A percentile compares a stretch with the other conserved stretches of the same genome.
Conservation (phyloP, 2,888 invertebrate species). For the Synergus gifuensis region DNA sequence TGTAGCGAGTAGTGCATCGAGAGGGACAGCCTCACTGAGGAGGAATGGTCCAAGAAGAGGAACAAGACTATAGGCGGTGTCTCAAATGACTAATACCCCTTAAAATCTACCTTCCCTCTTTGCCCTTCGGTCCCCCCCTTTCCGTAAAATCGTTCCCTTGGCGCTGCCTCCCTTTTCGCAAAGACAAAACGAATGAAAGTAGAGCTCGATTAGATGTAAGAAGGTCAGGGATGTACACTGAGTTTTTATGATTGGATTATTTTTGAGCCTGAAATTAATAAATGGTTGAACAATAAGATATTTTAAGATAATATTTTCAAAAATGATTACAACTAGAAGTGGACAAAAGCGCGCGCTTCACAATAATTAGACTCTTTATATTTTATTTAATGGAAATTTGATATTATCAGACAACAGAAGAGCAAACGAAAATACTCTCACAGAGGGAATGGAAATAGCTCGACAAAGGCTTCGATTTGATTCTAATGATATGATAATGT, state of each 20-base stretch:
- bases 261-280: too few species aligned
- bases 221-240: conserved; percentile 41
- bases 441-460: conserved; percentile 1
- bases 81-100: conserved; percentile 43
- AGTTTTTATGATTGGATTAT: background rate
- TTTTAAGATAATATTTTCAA: too few species aligned
- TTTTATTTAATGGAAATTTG: too few species aligned
- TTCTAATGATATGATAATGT: conserved; percentile 30
- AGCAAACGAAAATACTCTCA: background rate
- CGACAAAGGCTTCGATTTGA: conserved; percentile 3
- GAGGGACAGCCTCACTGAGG: conserved; percentile 36
- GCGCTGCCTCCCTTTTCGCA: background rate
- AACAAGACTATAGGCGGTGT: conserved; percentile 45
- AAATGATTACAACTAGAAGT: too few species aligned
- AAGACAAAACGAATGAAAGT: conserved; percentile 38
- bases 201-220: conserved; percentile 32
- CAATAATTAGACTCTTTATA: too few species aligned
- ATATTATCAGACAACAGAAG: background rate
- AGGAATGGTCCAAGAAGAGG: conserved; percentile 47
- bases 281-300: too few species aligned
- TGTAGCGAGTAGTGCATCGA: conserved; percentile 36
- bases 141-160: conserved; percentile 27
- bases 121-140: conserved; percentile 22
- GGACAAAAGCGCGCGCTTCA: too few species aligned
- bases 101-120: conserved; percentile 26